Conservation (phyloP, 2,113 vertebrate genomes). For the Gobiocypris rarus region DNA sequence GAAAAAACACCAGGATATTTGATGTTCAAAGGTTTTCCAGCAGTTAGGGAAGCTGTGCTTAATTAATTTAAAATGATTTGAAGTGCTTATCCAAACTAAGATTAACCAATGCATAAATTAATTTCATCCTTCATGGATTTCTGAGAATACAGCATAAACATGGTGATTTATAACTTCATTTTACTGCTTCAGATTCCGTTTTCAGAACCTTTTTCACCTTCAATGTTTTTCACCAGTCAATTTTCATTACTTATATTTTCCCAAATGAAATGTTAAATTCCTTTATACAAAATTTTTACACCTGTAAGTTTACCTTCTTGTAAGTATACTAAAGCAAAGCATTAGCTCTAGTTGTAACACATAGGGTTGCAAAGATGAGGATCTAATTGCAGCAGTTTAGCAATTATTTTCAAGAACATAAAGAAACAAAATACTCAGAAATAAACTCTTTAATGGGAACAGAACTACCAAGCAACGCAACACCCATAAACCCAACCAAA, state of each 20-base stretch:
- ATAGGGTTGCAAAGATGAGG: too few species aligned
- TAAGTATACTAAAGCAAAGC: neutral
- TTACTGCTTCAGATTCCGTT: neutral
- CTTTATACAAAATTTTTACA: neutral
- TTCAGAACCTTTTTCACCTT: neutral
- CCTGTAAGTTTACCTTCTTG: neutral
- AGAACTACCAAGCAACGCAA: too few species aligned
- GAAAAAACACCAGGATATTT: neutral
- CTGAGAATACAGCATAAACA: neutral
- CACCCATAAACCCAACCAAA: too few species aligned
- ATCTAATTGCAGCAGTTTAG: too few species aligned
- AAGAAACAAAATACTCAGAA: too few species aligned
- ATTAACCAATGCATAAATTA: neutral
- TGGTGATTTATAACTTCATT: neutral
- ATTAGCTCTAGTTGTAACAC: neutral
- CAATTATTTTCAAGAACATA: too few species aligned
- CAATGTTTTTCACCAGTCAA: neutral
- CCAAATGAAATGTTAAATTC: neutral
- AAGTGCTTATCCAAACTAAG: neutral
- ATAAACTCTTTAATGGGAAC: too few species aligned
- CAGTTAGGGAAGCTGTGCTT: neutral
- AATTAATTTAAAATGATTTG: neutral
- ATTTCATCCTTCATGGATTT: neutral
- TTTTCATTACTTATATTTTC: neutral
- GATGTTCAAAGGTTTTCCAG: constrained; percentile 3